These are phyloP conservation scores for Zophobas atratus DNA, from an alignment of 1,140 invertebrate genomes.

Conservation along the genomic window DNA sequence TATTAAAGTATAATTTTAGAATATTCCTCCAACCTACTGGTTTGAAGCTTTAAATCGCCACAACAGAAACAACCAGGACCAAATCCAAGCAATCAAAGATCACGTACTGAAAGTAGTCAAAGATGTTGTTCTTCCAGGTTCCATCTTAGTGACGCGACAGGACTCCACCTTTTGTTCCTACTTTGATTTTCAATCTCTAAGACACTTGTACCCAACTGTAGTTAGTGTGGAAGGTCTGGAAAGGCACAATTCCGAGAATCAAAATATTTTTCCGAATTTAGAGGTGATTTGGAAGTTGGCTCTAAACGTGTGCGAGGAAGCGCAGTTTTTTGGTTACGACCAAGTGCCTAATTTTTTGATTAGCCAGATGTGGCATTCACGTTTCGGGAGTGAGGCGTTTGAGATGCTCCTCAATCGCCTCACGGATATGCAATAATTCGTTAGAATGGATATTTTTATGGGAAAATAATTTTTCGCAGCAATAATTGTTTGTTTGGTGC, in stretches of 20 bases:
- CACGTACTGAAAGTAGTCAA: conserved; percentile 18
- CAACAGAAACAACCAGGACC: conserved; percentile 10
- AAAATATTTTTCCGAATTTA: conserved; percentile 16
- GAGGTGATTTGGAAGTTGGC: conserved; percentile 36
- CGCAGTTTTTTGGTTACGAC: conserved; percentile 43
- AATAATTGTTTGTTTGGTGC: conserved; percentile 37
- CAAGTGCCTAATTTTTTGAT: conserved; percentile 37
- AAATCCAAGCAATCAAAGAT: conserved; percentile 8
- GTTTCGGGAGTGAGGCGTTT: conserved; percentile 24
- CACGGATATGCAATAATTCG: conserved; percentile 17
- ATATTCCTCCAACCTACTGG: conserved; percentile 38
- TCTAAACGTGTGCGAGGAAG: conserved; percentile 35
- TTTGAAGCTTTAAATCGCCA: conserved; percentile 36
- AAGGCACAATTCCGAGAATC: conserved; percentile 18
- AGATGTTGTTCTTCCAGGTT: conserved; percentile 33
- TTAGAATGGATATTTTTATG: conserved; percentile 2
- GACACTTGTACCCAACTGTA: conserved; percentile 18
- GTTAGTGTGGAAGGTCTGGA: conserved; percentile 24
- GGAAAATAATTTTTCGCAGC: not conserved
- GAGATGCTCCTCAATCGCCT: conserved; percentile 30
- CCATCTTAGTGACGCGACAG: conserved; percentile 19
- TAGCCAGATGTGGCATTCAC: conserved; percentile 29
- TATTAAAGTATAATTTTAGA: conserved; percentile 16
- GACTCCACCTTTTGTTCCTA: conserved; percentile 38
- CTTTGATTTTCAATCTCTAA: conserved; percentile 35